phyloP scores from a whole-genome alignment of 2,113 vertebrate genomes.

The Ginglymostoma cirratum region DNA sequence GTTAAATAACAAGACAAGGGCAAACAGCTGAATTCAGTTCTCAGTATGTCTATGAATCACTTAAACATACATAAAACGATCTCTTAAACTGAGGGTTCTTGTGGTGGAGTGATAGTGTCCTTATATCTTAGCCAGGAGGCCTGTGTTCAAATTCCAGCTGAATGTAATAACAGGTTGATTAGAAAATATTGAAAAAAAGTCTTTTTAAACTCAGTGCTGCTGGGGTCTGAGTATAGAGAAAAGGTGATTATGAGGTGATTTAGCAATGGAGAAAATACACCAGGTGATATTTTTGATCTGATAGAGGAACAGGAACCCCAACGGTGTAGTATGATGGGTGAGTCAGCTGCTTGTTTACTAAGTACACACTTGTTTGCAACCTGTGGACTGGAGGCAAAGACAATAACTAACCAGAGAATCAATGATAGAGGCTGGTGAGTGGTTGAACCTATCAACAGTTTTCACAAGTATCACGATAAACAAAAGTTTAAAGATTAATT shows the following conservation, averaged over 20 bases:
- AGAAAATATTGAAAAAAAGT: too few relatives aligned
- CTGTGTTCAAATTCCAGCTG: too few relatives aligned
- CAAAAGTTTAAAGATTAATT: background rate
- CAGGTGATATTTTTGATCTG: background rate
- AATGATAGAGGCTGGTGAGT: background rate
- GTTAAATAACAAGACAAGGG: background rate
- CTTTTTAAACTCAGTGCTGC: background rate
- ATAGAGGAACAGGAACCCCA: background rate
- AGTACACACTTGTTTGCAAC: too few relatives aligned
- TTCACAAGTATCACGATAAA: background rate
- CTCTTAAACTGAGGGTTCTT: too few relatives aligned
- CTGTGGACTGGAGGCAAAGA: background rate
- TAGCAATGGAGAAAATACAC: background rate
- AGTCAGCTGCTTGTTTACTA: background rate
- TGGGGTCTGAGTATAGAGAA: accelerated
- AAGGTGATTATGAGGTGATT: background rate
- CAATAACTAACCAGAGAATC: background rate
- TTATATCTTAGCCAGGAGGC: too few relatives aligned
- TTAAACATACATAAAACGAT: too few relatives aligned
- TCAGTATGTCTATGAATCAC: background rate
- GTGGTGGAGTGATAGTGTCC: too few relatives aligned
- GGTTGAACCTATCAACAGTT: background rate
- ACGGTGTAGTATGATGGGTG: background rate
- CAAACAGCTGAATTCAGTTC: background rate
- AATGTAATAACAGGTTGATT: too few relatives aligned